Conservation (phyloP, 1,140 invertebrate species). For the Anthonomus grandis region DNA sequence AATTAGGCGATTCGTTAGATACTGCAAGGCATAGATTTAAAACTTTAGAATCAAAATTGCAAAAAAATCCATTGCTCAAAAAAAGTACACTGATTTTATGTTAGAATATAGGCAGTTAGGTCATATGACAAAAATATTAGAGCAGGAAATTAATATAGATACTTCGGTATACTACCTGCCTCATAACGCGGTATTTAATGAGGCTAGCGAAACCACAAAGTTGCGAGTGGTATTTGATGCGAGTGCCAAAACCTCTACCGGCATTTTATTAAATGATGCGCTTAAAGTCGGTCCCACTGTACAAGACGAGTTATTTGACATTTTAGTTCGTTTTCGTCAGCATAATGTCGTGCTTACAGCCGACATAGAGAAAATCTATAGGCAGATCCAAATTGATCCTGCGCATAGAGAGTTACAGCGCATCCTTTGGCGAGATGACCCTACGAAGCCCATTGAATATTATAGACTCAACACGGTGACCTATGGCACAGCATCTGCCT, state of each 20-base stretch:
- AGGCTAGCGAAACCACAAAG: too few species aligned
- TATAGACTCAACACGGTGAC: constrained; percentile 28
- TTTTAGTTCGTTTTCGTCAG: too few species aligned
- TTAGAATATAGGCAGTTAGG: too few species aligned
- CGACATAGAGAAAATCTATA: constrained; percentile 17
- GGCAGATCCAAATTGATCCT: neutral
- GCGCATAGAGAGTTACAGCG: too few species aligned
- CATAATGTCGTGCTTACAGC: constrained; percentile 43
- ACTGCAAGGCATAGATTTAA: neutral
- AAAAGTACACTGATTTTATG: neutral
- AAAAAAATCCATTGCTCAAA: neutral
- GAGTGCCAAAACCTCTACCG: too few species aligned
- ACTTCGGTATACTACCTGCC: neutral
- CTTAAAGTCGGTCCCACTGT: too few species aligned
- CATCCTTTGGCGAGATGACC: neutral
- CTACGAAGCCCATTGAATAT: constrained; percentile 24
- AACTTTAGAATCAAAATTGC: neutral
- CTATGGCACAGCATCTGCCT: too few species aligned
- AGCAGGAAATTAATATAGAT: too few species aligned
- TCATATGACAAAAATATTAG: neutral
- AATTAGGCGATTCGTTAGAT: neutral
- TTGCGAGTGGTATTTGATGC: neutral
- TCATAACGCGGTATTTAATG: too few species aligned
- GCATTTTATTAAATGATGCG: neutral
- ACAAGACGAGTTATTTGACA: constrained; percentile 2